Evolutionary conservation across 2,888 invertebrate genomes (phyloP).

Genomic region (Drosophila tripunctata): DNA sequence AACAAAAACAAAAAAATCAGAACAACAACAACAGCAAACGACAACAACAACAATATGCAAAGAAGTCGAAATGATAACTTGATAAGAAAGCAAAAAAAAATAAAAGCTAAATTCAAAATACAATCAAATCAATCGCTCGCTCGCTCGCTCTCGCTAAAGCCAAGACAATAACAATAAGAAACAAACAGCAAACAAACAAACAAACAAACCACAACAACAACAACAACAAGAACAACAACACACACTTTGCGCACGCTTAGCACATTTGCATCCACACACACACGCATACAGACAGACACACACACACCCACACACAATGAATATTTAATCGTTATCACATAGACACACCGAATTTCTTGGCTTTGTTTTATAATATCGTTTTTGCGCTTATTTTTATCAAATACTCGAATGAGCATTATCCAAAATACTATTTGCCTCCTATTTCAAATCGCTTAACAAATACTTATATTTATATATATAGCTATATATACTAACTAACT

Average conservation of each 20-base stretch:
- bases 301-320: conserved; percentile 13
- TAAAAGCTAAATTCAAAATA: too few relatives aligned
- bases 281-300: conserved; percentile 4
- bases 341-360: conserved; percentile 35
- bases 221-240: conserved; percentile 34
- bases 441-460: conserved; percentile 70
- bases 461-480: conserved; percentile 55
- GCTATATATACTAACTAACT: conserved; percentile 44
- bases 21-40: conserved; percentile 29
- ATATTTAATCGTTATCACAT: conserved; percentile 24
- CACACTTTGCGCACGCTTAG: conserved; percentile 71
- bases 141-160: conserved; percentile 38
- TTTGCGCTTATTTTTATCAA: conserved; percentile 54
- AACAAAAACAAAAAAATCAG: conserved; percentile 35
- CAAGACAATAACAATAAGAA: conserved; percentile 51
- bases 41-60: conserved; percentile 31
- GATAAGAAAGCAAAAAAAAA: conserved; percentile 4
- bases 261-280: conserved; percentile 64
- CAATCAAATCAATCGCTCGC: conserved; percentile 25
- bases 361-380: conserved; percentile 55
- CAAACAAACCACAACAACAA: conserved; percentile 31
- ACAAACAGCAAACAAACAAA: too few relatives aligned
- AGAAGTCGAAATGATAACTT: conserved; percentile 21
- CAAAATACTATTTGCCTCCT: conserved; percentile 57
- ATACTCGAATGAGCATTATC: conserved; percentile 70